These are phyloP conservation scores for Aromia moschata DNA, from an alignment of 2,888 invertebrate species.

Conservation along the genomic window DNA sequence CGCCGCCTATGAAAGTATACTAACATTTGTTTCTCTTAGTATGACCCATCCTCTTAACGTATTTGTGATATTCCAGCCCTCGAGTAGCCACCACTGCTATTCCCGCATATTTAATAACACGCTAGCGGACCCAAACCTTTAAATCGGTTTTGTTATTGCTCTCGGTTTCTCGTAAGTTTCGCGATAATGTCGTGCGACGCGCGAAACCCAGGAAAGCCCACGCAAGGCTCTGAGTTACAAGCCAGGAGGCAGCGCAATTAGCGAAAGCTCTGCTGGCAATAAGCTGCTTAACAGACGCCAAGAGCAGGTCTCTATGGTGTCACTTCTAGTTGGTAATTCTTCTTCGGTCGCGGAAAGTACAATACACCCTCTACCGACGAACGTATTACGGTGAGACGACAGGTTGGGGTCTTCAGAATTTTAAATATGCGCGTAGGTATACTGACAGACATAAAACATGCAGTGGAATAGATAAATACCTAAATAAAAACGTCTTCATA, in stretches of 20 bases:
- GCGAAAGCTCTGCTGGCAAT: slow-evolving; percentile 29
- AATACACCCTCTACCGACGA: slow-evolving; percentile 2
- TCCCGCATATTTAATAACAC: slow-evolving; percentile 24
- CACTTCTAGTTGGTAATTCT: slow-evolving; percentile 31
- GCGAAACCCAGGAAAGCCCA: slow-evolving; percentile 29
- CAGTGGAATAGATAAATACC: no score
- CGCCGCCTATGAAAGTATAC: no score
- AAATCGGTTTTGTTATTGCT: slow-evolving; percentile 14
- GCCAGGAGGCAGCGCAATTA: slow-evolving; percentile 39
- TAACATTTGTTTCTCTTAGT: no score
- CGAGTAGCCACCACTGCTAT: no score
- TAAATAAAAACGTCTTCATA: no score
- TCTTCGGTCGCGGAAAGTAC: slow-evolving; percentile 1
- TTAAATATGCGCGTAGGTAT: no score
- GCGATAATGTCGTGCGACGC: slow-evolving; percentile 10
- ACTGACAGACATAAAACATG: no score
- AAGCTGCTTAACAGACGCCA: slow-evolving; percentile 35
- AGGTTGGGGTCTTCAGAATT: background rate
- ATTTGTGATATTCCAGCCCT: no score
- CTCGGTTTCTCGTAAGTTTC: background rate
- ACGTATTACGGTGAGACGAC: no score
- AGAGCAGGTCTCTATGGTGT: slow-evolving; percentile 36
- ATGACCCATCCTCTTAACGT: no score
- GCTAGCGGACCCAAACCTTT: slow-evolving; percentile 16
- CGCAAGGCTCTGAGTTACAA: slow-evolving; percentile 34